Base-by-base conservation (phyloP, 2,888 invertebrate genomes). In the Diplazon laetatorius region DNA sequence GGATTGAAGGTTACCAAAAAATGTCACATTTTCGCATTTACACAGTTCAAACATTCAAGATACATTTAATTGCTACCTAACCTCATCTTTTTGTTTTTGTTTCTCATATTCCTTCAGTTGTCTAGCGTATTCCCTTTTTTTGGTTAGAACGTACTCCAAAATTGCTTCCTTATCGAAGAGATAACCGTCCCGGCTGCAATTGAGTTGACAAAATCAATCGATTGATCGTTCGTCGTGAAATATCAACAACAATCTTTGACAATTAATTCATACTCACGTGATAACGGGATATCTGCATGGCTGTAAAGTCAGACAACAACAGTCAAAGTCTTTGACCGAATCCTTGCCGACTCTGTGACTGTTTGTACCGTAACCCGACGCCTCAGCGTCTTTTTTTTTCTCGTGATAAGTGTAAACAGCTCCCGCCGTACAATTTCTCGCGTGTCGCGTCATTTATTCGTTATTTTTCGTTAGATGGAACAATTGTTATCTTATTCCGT, bases 361-460 rank as follows among this genome's bases (percentile, higher is more conserved):
- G 89, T 95, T 95, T 37, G 96, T 96, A 1, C 97, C 99, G 91
- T 98, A 99, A 6, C 99, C 99, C 12, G 98, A 98, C 8, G 96
- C 95, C 48, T 96, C 94, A 0, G 98, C 97, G 89, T 99, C 99
- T 89, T 98, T 98, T 90, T 98, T 96, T 92, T 98, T 97, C 89
- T 99, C 99, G 86, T 98, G 97, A 87, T 99, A 99, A 0, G 99
- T 98, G 90, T 99, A 99, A 9, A 99, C 99, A 8, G 99, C 97
- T 72, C 98, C 98, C 0, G 99, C 99, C 0, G 99, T 99, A 88
- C 98, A 98, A 92, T 99, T 99, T 91, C 97, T 95, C 9, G 98
- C 99, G 89, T 99, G 99, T 68, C 99, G 94, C 0, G 98, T 98
- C 98, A 98, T 98, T 84, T 84, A 84, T 78, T 52, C 22, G n/a